Evolutionary conservation across 92 coral and sea anemone genomes (phyloP).

Genomic region (Phenganax marumi): DNA sequence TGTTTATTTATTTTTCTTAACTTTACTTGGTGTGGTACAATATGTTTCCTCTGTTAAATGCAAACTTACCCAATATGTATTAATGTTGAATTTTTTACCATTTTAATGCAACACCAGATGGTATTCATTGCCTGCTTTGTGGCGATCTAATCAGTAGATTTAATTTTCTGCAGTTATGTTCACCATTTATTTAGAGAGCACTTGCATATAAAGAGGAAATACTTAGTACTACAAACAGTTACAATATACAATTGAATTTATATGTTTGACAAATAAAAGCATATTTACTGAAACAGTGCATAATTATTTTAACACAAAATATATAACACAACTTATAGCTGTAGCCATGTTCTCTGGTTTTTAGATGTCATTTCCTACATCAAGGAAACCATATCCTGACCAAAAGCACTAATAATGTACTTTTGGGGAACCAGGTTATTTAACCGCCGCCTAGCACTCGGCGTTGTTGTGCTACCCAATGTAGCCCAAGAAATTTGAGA

Average conservation of each 20-base stretch:
- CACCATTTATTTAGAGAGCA: background rate
- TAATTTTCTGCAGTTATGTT: background rate
- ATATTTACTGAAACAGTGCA: background rate
- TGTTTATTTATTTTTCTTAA: background rate
- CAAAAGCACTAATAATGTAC: background rate
- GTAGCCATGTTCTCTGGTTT: constrained; percentile 23
- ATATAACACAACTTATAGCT: background rate
- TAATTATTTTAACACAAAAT: background rate
- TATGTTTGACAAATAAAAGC: background rate
- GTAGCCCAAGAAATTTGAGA: constrained; percentile 21
- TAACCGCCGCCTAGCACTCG: constrained; percentile 24
- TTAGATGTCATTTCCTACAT: constrained; percentile 23
- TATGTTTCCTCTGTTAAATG: background rate
- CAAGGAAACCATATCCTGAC: constrained; percentile 1
- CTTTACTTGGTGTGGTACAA: background rate
- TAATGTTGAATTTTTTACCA: background rate
- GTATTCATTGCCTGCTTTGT: background rate
- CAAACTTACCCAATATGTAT: background rate
- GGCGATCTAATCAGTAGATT: background rate
- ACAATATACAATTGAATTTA: background rate
- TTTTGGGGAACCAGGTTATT: constrained; percentile 18
- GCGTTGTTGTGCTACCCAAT: constrained; percentile 11
- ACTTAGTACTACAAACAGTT: background rate
- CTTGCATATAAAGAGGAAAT: background rate
- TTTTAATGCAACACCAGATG: background rate